phyloP scores from a whole-genome alignment of 2,797 vertebrate genomes.

The Diglossa cyanea region DNA sequence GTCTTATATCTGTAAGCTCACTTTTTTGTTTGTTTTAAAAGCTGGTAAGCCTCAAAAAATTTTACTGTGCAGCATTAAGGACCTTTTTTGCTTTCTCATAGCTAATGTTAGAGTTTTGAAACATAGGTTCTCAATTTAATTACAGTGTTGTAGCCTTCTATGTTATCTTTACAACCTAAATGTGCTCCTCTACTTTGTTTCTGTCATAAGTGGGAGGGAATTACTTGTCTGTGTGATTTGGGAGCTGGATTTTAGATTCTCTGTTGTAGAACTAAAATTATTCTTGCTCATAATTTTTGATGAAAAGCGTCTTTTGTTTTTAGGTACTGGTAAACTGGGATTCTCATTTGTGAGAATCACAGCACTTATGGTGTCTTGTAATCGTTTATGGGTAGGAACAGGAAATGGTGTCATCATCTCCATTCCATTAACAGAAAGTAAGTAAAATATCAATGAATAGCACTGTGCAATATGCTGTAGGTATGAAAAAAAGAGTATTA shows the following conservation, averaged over 20 bases:
- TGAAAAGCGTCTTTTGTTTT: constrained; percentile 49
- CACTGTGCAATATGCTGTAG: constrained; percentile 41
- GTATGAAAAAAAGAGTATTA: background rate
- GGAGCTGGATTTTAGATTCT: constrained; percentile 24
- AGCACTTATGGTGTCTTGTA: constrained; percentile 93
- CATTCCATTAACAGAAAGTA: constrained; percentile 94
- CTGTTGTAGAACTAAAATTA: background rate
- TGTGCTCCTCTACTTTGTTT: background rate
- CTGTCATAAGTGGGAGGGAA: constrained; percentile 11
- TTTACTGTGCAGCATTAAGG: background rate
- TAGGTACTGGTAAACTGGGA: constrained; percentile 96
- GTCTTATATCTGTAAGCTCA: background rate
- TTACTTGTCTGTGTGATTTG: background rate
- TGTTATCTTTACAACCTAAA: background rate
- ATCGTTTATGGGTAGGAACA: constrained; percentile 95
- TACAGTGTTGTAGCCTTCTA: background rate
- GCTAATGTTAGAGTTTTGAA: background rate
- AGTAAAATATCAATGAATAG: constrained; percentile 66
- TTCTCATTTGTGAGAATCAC: constrained; percentile 99
- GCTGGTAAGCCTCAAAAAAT: background rate
- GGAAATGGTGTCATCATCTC: constrained; percentile 99
- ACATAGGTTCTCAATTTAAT: background rate
- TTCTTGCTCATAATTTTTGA: constrained; percentile 56
- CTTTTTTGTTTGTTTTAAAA: background rate
- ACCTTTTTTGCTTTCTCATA: background rate